Base-by-base conservation (phyloP, 2,888 invertebrate genomes). In the Eristalis arbustorum region DNA sequence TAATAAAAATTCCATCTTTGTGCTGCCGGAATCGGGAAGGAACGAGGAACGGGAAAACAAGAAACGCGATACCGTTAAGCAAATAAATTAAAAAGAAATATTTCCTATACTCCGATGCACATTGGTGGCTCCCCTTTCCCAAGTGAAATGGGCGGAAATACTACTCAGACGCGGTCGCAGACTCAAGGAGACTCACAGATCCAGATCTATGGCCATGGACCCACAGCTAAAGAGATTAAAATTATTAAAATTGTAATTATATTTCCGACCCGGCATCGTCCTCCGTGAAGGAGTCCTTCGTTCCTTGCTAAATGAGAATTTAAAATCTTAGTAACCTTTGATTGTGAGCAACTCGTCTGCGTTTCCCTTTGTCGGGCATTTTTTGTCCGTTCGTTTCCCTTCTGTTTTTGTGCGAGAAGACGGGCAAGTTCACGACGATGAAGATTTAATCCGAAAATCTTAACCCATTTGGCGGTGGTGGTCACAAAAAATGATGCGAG, bases 201-300 rank as follows among this genome's bases (percentile, higher is more conserved):
- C 18, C n/a, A 49, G 18, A 49, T 18, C 49, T n/a, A 42, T 42
- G 14, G 14, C 49, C 28, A 1, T 1, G 59, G 59, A 61, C 31
- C 42, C 40, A 8, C 22, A 34, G 61, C 28, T 63, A 62, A 84
- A 73, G 68, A 84, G 82, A 87, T 87, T 87, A 75, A 78, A 87
- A 83, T 82, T 87, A 87, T 82, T 75, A 87, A 87, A 87, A 79
- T 83, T 75, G 87, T 87, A 87, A 87, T 87, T 87, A 87, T 82
- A 83, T 87, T 83, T 87, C 75, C 3, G 1, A 13, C 31, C 4
- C 6, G 8, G 31, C 3, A 5, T 5, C 4, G 31, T 5, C 1
- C 10, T 4, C 31, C 31, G 1, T 1, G 8, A 31, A 31, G 31
- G 31, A 31, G 3, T 10, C 3, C 31, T 31, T 31, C 31, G 1